A percentile compares a stretch with the other conserved stretches of the same genome.
Conservation (phyloP, 37 sponge, comb jelly and placozoan species). For the Halisarca cf. caerulea region DNA sequence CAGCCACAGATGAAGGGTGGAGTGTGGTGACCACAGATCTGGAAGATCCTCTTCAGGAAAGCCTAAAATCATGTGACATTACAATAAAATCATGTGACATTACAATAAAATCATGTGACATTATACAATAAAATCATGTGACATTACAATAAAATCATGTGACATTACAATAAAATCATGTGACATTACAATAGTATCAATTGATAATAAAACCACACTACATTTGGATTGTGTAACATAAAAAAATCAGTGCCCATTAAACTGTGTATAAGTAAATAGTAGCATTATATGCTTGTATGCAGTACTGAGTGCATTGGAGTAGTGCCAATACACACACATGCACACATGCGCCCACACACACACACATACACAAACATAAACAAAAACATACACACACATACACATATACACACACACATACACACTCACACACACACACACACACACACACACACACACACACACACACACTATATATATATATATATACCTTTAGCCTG, state of each 20-base stretch:
- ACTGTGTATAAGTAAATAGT: too few species aligned
- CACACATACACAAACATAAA: neutral
- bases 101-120: too few species aligned
- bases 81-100: neutral
- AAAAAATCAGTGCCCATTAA: too few species aligned
- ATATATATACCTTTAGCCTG: constrained; percentile 83
- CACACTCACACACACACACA: constrained; percentile 15
- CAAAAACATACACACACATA: neutral
- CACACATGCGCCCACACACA: constrained; percentile 7
- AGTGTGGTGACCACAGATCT: constrained; percentile 56
- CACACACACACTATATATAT: too few species aligned
- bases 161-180: too few species aligned
- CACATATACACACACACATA: constrained; percentile 11
- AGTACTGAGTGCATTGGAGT: too few species aligned
- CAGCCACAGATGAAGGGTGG: constrained; percentile 85
- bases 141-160: too few species aligned
- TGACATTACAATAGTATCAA: too few species aligned
- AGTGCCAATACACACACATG: neutral
- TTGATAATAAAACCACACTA: too few species aligned
- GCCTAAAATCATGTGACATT: constrained; percentile 41
- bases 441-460: constrained; percentile 17
- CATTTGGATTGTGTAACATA: too few species aligned
- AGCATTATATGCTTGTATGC: too few species aligned
- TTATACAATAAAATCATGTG: too few species aligned
- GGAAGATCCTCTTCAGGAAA: constrained; percentile 86